A percentile compares a stretch with the other conserved stretches of the same genome.
phyloP scores from a whole-genome alignment of 2,797 vertebrate species.

The Pyrrhura leucotis region DNA sequence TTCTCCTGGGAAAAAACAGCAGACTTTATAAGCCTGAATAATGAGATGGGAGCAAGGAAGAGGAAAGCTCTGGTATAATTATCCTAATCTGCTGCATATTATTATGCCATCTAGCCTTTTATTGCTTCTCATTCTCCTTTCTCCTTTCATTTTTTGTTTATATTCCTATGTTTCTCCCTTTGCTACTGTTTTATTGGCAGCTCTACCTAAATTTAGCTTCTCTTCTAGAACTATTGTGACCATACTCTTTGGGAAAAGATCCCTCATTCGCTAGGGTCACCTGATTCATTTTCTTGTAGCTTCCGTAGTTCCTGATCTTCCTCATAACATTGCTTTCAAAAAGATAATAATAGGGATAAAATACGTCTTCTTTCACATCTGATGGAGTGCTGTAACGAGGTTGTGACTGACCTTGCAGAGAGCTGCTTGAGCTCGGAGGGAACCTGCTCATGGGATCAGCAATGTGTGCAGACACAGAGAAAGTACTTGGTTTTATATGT shows the following conservation, averaged over 20 bases:
- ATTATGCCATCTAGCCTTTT: background rate
- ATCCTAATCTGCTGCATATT: background rate
- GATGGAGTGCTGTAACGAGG: background rate
- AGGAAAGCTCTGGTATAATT: background rate
- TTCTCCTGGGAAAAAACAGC: background rate
- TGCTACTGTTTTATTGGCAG: background rate
- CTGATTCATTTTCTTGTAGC: background rate
- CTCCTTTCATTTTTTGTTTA: background rate
- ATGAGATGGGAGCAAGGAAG: background rate
- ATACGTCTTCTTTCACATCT: background rate
- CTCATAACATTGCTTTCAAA: background rate
- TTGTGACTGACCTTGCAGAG: background rate
- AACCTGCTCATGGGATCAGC: background rate
- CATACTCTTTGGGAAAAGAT: background rate
- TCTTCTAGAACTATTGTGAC: background rate
- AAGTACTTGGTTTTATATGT: background rate
- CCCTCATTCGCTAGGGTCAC: background rate
- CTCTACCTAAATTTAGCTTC: background rate
- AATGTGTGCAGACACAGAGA: background rate
- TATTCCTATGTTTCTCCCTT: background rate
- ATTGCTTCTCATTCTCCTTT: background rate
- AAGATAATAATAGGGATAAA: background rate
- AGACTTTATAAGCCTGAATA: background rate
- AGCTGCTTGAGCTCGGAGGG: background rate
- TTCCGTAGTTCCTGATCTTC: background rate